Conservation (phyloP, 2,797 vertebrate species). For the Lithobates pipiens region DNA sequence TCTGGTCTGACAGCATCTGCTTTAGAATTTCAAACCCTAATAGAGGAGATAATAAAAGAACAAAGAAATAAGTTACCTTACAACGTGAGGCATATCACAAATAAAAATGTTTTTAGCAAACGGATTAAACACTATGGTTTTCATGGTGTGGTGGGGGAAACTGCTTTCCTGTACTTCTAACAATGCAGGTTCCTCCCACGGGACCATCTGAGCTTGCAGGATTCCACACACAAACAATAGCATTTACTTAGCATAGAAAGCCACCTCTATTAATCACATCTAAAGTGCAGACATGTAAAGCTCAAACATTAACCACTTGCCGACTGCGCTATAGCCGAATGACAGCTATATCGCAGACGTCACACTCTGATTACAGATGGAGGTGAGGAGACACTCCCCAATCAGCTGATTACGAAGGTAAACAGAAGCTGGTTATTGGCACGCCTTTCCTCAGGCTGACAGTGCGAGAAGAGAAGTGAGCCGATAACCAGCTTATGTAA, state of each 20-base stretch:
- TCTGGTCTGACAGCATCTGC: constrained; percentile 92
- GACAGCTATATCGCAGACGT: too few relatives aligned
- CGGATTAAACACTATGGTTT: background rate
- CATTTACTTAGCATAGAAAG: background rate
- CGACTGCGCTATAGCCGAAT: too few relatives aligned
- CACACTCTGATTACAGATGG: too few relatives aligned
- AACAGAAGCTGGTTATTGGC: too few relatives aligned
- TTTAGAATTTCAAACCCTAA: constrained; percentile 96
- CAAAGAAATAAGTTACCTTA: background rate
- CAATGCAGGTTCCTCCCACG: background rate
- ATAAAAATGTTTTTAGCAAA: background rate
- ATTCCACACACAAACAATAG: background rate
- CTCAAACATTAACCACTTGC: background rate
- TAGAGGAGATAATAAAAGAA: background rate
- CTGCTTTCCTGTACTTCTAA: background rate
- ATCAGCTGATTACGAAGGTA: too few relatives aligned
- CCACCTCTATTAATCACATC: background rate
- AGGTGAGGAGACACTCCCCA: too few relatives aligned
- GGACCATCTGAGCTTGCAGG: background rate
- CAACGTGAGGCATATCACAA: background rate
- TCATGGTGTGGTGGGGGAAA: background rate
- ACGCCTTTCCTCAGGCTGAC: too few relatives aligned
- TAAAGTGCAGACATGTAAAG: background rate
- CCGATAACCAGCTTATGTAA: too few relatives aligned
- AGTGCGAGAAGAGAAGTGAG: too few relatives aligned